Percentiles rank a stretch among this genome's conserved stretches.
phyloP scores from a whole-genome alignment of 2,113 vertebrate genomes.

The Lycaon pictus region DNA sequence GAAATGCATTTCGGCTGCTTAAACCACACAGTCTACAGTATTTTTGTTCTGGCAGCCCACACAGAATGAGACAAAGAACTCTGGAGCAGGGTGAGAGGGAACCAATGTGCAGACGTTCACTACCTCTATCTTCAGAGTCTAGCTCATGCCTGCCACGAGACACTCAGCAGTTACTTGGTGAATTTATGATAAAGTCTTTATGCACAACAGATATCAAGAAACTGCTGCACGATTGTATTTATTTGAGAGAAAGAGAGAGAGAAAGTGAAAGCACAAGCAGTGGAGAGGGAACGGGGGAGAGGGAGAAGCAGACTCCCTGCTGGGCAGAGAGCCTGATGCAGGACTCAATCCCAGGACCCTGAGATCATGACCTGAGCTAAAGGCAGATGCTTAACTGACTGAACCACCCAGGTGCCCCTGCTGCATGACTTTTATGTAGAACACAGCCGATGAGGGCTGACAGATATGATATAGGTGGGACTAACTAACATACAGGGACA shows the following conservation, averaged over 20 bases:
- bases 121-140: neutral
- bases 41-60: neutral
- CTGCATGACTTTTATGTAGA: neutral
- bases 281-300: too few species aligned
- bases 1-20: neutral
- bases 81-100: neutral
- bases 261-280: too few species aligned
- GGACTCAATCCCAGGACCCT: too few species aligned
- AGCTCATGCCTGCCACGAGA: neutral
- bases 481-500: neutral
- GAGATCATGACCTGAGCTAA: too few species aligned
- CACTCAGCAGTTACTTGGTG: accelerated
- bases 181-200: neutral
- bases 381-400: too few species aligned
- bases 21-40: neutral
- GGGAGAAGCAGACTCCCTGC: too few species aligned
- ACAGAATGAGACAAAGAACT: neutral
- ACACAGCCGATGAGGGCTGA: neutral
- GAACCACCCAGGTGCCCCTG: too few species aligned
- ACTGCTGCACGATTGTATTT: neutral
- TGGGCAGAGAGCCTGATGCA: too few species aligned
- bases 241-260: too few species aligned
- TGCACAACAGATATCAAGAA: neutral
- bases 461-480: accelerated
- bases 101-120: neutral